Evolutionary conservation across 2,113 vertebrate genomes (phyloP).

Genomic region (Otis tarda): DNA sequence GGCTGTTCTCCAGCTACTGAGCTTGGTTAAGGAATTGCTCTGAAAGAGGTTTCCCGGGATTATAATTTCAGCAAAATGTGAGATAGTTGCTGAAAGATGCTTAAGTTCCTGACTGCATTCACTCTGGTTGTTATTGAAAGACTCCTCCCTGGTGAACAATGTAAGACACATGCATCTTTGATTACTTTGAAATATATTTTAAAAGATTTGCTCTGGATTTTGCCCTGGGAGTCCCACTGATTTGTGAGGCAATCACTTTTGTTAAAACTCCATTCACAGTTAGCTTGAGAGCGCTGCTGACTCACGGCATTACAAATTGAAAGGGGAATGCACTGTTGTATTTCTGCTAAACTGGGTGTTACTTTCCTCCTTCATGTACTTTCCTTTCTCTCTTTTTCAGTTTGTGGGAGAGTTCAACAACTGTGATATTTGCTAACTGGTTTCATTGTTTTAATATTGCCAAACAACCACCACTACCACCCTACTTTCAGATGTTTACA

Average conservation of each 20-base stretch:
- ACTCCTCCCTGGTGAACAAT: background rate
- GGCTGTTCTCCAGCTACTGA: conserved; percentile 40
- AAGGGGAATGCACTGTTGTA: background rate
- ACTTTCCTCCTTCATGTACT: background rate
- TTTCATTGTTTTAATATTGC: conserved; percentile 3
- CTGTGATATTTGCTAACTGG: background rate
- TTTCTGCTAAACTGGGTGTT: background rate
- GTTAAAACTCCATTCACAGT: background rate
- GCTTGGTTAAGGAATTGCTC: conserved; percentile 21
- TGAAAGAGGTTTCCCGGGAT: background rate
- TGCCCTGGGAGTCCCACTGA: background rate
- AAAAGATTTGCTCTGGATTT: background rate
- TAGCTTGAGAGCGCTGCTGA: background rate
- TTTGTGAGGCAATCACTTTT: background rate
- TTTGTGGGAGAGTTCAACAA: background rate
- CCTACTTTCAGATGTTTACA: background rate
- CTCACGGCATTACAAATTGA: background rate
- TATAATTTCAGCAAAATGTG: conserved; percentile 17
- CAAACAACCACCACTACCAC: background rate
- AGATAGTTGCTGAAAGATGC: background rate
- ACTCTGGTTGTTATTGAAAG: background rate
- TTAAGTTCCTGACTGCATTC: conserved; percentile 13
- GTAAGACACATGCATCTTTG: background rate
- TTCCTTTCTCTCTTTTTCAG: background rate
- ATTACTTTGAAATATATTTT: conserved; percentile 32